Percentiles rank a stretch among this genome's conserved stretches.
These are phyloP conservation scores for Ctenopoma kingsleyae DNA, from an alignment of 2,797 vertebrate genomes.

Conservation along the genomic window DNA sequence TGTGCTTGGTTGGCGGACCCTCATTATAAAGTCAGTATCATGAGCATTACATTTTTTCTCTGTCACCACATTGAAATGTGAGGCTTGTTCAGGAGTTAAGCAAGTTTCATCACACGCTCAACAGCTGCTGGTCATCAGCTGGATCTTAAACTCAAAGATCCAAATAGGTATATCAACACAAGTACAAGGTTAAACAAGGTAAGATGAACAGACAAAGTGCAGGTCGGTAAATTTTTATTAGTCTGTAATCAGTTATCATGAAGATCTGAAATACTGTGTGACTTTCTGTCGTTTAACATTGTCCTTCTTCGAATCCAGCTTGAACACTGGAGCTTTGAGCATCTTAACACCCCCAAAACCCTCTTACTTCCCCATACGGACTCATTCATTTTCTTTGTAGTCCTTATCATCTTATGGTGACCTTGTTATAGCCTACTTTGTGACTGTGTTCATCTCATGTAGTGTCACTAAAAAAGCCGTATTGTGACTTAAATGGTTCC, in stretches of 20 bases:
- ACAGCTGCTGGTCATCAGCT: not conserved
- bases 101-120: not conserved
- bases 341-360: not conserved
- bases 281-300: not conserved
- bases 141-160: not conserved
- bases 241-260: not conserved
- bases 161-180: not conserved
- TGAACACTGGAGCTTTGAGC: not conserved
- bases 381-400: not conserved
- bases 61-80: not conserved
- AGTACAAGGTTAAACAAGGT: not conserved
- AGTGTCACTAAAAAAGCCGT: constrained; percentile 4
- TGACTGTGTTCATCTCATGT: not conserved
- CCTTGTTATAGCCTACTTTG: not conserved
- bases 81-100: not conserved
- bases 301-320: not conserved
- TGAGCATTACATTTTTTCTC: not conserved
- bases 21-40: not conserved
- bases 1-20: not conserved
- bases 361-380: not conserved
- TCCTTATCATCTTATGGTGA: not conserved
- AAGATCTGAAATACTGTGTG: not conserved
- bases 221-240: not conserved
- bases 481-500: not conserved
- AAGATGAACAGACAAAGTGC: not conserved